A percentile compares a stretch with the other conserved stretches of the same genome.
These are phyloP conservation scores for Anguilla rostrata DNA, from an alignment of 2,113 vertebrate genomes.

Conservation along the genomic window DNA sequence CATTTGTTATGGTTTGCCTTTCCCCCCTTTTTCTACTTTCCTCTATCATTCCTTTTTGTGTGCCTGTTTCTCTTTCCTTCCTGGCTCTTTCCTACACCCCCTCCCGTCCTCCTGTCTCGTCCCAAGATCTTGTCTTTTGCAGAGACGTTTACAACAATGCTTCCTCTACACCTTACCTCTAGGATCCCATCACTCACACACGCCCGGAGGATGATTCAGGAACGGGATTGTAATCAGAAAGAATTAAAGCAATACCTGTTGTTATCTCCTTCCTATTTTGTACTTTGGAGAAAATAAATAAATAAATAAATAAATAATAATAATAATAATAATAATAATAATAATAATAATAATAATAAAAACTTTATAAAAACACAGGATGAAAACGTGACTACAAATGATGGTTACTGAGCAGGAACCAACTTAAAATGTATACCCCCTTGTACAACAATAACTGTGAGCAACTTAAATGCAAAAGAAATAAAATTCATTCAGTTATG, in stretches of 20 bases:
- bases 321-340: too few relatives aligned
- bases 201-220: slow-evolving; percentile 68
- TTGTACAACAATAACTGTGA: slow-evolving; percentile 89
- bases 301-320: slow-evolving; percentile 35
- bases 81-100: slow-evolving; percentile 29
- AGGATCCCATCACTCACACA: slow-evolving; percentile 66
- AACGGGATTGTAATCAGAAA: slow-evolving; percentile 77
- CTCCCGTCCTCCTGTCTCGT: slow-evolving; percentile 59
- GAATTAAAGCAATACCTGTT: slow-evolving; percentile 89
- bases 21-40: slow-evolving; percentile 47
- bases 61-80: slow-evolving; percentile 28
- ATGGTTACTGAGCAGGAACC: slow-evolving; percentile 79
- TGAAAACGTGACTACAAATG: slow-evolving; percentile 40
- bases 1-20: slow-evolving; percentile 63
- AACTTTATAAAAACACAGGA: slow-evolving; percentile 49
- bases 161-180: slow-evolving; percentile 81
- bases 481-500: slow-evolving; percentile 91
- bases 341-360: slow-evolving; percentile 61
- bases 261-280: slow-evolving; percentile 74
- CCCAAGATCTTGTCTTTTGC: slow-evolving; percentile 68
- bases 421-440: slow-evolving; percentile 81
- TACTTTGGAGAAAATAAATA: slow-evolving; percentile 65
- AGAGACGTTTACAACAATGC: slow-evolving; percentile 74
- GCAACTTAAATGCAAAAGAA: slow-evolving; percentile 89
- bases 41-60: slow-evolving; percentile 1